Percentiles rank a stretch among this genome's conserved stretches.
Conservation (phyloP, 2,888 invertebrate genomes). For the Copidosoma aretas region DNA sequence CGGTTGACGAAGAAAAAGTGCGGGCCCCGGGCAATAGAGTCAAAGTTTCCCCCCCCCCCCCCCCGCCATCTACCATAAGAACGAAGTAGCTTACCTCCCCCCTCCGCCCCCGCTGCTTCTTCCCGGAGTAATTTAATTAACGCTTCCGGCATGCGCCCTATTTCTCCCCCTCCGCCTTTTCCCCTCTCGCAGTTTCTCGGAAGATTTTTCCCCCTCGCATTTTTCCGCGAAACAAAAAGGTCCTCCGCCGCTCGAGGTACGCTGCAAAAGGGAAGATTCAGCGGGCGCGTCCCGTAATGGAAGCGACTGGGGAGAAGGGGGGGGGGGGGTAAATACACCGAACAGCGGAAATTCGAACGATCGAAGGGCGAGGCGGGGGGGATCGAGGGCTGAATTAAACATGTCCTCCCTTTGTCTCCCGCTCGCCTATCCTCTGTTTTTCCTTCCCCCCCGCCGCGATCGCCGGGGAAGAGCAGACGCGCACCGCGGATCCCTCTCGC, state of each 20-base stretch:
- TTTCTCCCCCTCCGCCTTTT: background rate
- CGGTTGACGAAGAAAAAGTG: background rate
- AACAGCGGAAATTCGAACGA: conserved; percentile 6
- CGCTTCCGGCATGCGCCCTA: conserved; percentile 21
- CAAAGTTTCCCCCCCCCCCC: conserved; percentile 26
- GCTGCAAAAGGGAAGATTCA: conserved; percentile 17
- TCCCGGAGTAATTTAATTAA: conserved; percentile 40
- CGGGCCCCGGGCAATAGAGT: conserved; percentile 26
- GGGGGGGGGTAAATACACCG: conserved; percentile 20
- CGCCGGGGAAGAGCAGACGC: background rate
- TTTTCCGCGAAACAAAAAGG: conserved; percentile 12
- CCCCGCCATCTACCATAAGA: conserved; percentile 12
- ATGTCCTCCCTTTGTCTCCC: background rate
- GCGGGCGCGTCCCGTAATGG: conserved; percentile 8
- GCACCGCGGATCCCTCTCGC: background rate
- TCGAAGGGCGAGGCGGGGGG: conserved; percentile 8
- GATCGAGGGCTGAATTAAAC: conserved; percentile 26
- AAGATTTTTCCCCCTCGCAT: conserved; percentile 17
- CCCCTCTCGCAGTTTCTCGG: background rate
- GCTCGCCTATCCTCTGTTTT: background rate
- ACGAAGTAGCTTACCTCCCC: conserved; percentile 25
- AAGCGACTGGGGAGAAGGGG: background rate
- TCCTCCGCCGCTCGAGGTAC: conserved; percentile 6
- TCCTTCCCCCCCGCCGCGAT: background rate
- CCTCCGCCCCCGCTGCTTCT: background rate